phyloP scores from a whole-genome alignment of 2,113 vertebrate genomes.

The Pteronura brasiliensis region DNA sequence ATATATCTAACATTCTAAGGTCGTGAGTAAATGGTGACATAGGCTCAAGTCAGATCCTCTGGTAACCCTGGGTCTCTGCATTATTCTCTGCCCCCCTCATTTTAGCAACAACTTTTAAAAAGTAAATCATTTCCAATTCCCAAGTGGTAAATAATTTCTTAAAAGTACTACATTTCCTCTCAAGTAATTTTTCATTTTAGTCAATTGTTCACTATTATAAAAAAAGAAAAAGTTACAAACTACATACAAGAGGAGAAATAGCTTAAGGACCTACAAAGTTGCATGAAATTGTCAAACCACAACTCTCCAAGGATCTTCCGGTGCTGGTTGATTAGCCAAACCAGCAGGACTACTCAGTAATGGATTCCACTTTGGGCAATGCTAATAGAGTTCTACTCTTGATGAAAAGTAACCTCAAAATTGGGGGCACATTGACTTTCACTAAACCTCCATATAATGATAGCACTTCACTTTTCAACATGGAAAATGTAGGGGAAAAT shows the following conservation, averaged over 20 bases:
- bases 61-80: background rate
- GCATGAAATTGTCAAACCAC: background rate
- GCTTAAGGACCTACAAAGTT: background rate
- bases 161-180: background rate
- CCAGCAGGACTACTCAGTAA: background rate
- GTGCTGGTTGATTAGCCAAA: background rate
- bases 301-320: background rate
- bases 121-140: slow-evolving; percentile 7
- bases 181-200: slow-evolving; percentile 15
- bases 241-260: background rate
- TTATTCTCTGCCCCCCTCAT: background rate
- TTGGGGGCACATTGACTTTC: background rate
- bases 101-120: slow-evolving; percentile 29
- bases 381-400: background rate
- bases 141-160: background rate
- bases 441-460: background rate
- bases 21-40: background rate
- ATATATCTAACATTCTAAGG: background rate
- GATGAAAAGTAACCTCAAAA: slow-evolving; percentile 26
- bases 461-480: background rate
- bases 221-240: background rate
- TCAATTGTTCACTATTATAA: background rate
- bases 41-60: background rate
- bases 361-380: background rate
- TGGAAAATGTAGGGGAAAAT: background rate